These are phyloP conservation scores for Bactericera cockerelli DNA, from an alignment of 1,140 invertebrate genomes.

Conservation along the genomic window DNA sequence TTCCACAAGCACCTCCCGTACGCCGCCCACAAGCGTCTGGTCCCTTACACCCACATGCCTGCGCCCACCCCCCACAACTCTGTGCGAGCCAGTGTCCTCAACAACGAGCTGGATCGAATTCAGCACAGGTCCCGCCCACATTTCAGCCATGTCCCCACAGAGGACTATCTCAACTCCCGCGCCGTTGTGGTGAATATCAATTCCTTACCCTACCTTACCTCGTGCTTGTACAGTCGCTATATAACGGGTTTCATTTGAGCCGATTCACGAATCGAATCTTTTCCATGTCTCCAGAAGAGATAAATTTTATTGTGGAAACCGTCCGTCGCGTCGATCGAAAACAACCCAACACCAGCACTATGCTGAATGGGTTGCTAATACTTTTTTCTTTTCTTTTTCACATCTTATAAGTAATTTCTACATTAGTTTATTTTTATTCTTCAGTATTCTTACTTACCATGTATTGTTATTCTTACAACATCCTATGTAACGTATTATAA, in stretches of 20 bases:
- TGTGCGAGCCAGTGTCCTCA: constrained; percentile 49
- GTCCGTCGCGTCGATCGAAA: no score
- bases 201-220: background rate
- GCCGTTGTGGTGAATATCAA: constrained; percentile 43
- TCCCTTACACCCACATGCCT: constrained; percentile 29
- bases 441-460: no score
- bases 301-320: no score
- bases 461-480: no score
- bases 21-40: constrained; percentile 46
- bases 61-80: constrained; percentile 40
- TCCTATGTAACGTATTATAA: no score
- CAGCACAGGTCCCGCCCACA: constrained; percentile 39
- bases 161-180: constrained; percentile 59
- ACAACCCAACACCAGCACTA: no score
- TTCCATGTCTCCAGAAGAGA: no score
- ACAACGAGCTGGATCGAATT: constrained; percentile 55
- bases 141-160: constrained; percentile 43
- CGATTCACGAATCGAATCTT: no score
- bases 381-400: no score
- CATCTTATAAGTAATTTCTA: no score
- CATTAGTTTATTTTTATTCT: no score
- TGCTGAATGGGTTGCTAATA: no score
- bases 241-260: background rate
- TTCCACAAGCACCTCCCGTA: constrained; percentile 32
- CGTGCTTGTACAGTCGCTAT: background rate